Percentiles rank a stretch among this genome's conserved stretches.
Evolutionary conservation across 2,797 vertebrate species (phyloP).

Genomic region (Ciconia nigra): DNA sequence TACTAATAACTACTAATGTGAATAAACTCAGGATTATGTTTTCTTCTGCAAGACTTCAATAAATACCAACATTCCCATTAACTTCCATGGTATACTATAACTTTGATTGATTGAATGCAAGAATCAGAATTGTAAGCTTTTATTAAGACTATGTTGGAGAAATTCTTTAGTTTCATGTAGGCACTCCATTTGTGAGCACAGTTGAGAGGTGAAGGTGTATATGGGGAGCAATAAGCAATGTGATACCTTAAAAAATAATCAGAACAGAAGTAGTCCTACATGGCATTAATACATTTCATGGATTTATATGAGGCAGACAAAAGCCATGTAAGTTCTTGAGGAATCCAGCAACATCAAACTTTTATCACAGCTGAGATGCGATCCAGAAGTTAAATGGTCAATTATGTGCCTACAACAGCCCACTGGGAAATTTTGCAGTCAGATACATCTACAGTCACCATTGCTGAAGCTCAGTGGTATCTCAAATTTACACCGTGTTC

Average conservation of each 20-base stretch:
- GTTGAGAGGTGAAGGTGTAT: background rate
- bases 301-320: background rate
- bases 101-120: background rate
- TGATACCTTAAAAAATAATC: background rate
- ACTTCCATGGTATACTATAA: background rate
- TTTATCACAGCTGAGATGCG: background rate
- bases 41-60: background rate
- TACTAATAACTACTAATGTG: background rate
- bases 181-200: background rate
- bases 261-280: background rate
- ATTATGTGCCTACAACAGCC: background rate
- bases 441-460: background rate
- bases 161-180: background rate
- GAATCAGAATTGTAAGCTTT: background rate
- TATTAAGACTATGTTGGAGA: background rate
- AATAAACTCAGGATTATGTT: background rate
- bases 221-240: background rate
- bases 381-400: slow-evolving; percentile 10
- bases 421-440: slow-evolving; percentile 45
- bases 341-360: slow-evolving; percentile 20
- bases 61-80: background rate
- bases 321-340: background rate
- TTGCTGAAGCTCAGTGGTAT: background rate
- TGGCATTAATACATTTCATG: background rate
- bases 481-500: background rate